Conservation (phyloP, 1,140 invertebrate species). For the Sesamia nonagrioides region DNA sequence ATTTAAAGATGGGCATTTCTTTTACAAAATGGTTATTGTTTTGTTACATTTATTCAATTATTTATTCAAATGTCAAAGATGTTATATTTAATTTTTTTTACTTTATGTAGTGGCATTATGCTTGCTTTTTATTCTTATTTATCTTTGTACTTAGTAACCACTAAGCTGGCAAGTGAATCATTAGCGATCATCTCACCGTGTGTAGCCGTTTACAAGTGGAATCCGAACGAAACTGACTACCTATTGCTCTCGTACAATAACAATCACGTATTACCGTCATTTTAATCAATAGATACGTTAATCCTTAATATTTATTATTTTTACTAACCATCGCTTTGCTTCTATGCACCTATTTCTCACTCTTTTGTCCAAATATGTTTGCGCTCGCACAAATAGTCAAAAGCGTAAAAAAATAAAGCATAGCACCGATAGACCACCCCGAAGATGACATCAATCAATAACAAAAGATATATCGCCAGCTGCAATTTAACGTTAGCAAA, state of each 20-base stretch:
- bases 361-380: constrained; percentile 14
- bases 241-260: constrained; percentile 23
- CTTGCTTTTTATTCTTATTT: too few relatives aligned
- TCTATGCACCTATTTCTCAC: constrained; percentile 4
- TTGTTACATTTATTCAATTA: too few relatives aligned
- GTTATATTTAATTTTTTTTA: too few relatives aligned
- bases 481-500: constrained; percentile 43
- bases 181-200: not conserved
- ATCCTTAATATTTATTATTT: not conserved
- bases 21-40: too few relatives aligned
- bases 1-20: too few relatives aligned
- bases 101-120: too few relatives aligned
- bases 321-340: constrained; percentile 5
- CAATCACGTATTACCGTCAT: constrained; percentile 19
- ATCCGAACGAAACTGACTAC: not conserved
- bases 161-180: not conserved
- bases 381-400: constrained; percentile 57
- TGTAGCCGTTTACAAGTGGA: not conserved
- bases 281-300: not conserved
- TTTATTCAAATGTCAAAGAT: too few relatives aligned
- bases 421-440: constrained; percentile 64
- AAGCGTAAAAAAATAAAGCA: constrained; percentile 54
- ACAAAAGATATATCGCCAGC: constrained; percentile 61
- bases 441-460: constrained; percentile 80
- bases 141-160: not conserved